These are phyloP conservation scores for Rotaria socialis DNA, from an alignment of 2,888 invertebrate species.

Conservation along the genomic window DNA sequence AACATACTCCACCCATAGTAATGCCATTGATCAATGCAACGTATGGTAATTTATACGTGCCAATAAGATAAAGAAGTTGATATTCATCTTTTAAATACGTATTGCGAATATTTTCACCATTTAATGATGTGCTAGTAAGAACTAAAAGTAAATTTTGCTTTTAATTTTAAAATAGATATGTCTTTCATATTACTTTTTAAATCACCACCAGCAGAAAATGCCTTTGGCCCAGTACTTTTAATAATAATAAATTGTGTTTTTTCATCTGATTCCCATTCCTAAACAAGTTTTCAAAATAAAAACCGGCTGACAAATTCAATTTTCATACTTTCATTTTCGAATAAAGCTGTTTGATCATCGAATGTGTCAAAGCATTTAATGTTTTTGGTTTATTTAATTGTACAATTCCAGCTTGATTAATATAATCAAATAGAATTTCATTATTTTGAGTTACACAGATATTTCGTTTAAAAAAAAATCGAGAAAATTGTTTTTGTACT, in stretches of 20 bases:
- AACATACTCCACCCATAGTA: constrained; percentile 80
- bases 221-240: constrained; percentile 79
- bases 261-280: constrained; percentile 70
- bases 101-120: constrained; percentile 64
- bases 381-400: constrained; percentile 73
- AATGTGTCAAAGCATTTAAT: constrained; percentile 72
- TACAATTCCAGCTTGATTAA: constrained; percentile 66
- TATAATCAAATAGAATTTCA: constrained; percentile 32
- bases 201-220: constrained; percentile 98
- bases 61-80: constrained; percentile 75
- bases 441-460: neutral
- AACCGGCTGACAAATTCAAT: neutral
- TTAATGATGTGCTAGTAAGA: constrained; percentile 68
- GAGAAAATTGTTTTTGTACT: neutral
- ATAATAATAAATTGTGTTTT: constrained; percentile 65
- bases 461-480: neutral
- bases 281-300: neutral
- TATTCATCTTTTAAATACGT: constrained; percentile 82
- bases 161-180: neutral
- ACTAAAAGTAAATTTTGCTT: neutral
- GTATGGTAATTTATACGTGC: constrained; percentile 80
- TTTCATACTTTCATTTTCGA: constrained; percentile 66
- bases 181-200: constrained; percentile 65
- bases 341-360: constrained; percentile 73
- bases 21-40: constrained; percentile 88